phyloP scores from a whole-genome alignment of 2,797 vertebrate species.

The Anabacerthia variegaticeps region DNA sequence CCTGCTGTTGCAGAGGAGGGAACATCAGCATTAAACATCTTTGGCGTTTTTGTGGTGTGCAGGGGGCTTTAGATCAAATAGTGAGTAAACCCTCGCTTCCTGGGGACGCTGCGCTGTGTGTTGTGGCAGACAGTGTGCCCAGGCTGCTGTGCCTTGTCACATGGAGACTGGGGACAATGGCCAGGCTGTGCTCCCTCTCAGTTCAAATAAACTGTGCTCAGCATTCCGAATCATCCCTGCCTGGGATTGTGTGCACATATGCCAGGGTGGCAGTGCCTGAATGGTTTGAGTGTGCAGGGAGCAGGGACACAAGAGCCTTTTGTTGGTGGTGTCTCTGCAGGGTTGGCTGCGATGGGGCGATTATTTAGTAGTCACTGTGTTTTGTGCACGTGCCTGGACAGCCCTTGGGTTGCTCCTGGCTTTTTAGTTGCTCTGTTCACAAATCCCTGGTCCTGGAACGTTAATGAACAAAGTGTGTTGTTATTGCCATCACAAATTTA shows the following conservation, averaged over 20 bases:
- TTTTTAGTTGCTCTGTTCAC: background rate
- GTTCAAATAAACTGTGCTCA: background rate
- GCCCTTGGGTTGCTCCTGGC: background rate
- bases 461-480: background rate
- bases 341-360: background rate
- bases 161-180: background rate
- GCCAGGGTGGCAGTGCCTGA: background rate
- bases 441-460: background rate
- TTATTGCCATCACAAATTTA: background rate
- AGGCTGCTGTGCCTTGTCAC: background rate
- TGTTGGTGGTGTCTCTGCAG: background rate
- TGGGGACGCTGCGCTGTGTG: rapidly evolving
- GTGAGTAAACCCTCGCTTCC: background rate
- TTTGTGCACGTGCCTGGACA: background rate
- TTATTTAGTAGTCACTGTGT: background rate
- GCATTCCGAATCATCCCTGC: background rate
- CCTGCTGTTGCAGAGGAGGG: background rate
- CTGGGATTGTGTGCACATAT: background rate
- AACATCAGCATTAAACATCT: background rate
- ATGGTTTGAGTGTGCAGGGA: background rate
- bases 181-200: background rate
- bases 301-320: background rate
- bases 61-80: background rate
- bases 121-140: background rate
- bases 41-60: background rate